Conservation (phyloP, 2,888 invertebrate genomes). For the Ommatoiulus sabulosus region DNA sequence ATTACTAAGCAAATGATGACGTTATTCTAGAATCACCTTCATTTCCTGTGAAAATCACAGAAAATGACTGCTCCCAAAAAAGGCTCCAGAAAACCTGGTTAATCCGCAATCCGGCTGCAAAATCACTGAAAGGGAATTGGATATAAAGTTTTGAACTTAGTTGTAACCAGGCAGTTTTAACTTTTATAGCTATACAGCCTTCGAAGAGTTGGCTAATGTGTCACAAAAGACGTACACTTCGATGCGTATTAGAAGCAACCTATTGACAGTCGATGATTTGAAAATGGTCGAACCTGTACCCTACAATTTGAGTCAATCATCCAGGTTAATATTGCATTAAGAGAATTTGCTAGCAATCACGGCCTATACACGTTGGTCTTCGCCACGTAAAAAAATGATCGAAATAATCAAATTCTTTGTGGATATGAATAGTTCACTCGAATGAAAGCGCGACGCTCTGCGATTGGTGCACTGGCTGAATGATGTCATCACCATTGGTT, state of each 20-base stretch:
- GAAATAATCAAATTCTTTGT: conserved; percentile 23
- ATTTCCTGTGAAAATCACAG: too few species aligned
- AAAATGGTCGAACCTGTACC: background rate
- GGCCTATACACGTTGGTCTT: background rate
- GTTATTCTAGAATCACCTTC: too few species aligned
- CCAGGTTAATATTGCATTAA: background rate
- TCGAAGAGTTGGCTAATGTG: background rate
- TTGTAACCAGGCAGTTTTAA: background rate
- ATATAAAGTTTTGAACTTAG: background rate
- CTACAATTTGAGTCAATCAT: background rate
- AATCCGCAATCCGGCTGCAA: too few species aligned
- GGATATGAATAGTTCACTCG: conserved; percentile 19
- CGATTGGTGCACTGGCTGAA: background rate
- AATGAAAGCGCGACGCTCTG: conserved; percentile 20
- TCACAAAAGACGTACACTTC: background rate
- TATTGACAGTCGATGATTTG: background rate
- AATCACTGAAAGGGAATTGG: too few species aligned
- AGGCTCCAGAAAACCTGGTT: too few species aligned
- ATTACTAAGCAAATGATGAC: too few species aligned
- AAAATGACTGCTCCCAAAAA: too few species aligned
- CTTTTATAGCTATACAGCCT: background rate
- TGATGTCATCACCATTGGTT: conserved; percentile 41
- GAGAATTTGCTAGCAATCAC: conserved; percentile 16
- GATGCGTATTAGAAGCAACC: background rate
- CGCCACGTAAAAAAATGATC: background rate